A percentile compares a stretch with the other conserved stretches of the same genome.
These are phyloP conservation scores for Parapristionchus giblindavisi DNA, from an alignment of 2,888 invertebrate species.

Conservation along the genomic window DNA sequence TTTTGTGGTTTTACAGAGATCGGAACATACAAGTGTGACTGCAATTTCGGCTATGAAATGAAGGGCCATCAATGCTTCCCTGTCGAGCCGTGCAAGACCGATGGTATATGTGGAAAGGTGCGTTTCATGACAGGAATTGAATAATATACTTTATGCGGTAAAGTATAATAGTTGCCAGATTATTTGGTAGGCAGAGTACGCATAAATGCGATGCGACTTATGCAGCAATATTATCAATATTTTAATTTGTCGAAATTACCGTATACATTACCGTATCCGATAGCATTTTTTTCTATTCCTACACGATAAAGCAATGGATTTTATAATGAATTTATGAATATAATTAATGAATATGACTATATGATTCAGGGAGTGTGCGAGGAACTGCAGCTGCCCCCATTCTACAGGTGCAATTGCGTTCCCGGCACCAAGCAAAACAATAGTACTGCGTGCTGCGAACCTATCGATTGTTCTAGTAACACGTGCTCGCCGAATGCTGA, in stretches of 20 bases:
- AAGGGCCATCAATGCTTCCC: constrained; percentile 35
- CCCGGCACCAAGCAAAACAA: constrained; percentile 32
- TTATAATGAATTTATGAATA: too few relatives aligned
- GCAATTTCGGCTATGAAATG: constrained; percentile 30
- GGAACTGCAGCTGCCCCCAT: constrained; percentile 8
- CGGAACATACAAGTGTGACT: constrained; percentile 33
- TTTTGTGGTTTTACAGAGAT: constrained; percentile 30
- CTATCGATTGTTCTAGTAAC: neutral
- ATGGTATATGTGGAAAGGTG: constrained; percentile 35
- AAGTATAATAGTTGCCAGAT: too few relatives aligned
- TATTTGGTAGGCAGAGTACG: too few relatives aligned
- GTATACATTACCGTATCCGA: too few relatives aligned
- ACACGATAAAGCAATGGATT: too few relatives aligned
- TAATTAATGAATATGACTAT: too few relatives aligned
- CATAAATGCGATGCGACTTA: too few relatives aligned
- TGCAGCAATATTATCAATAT: neutral
- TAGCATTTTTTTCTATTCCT: too few relatives aligned
- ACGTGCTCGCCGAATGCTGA: constrained; percentile 21
- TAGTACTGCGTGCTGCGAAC: constrained; percentile 14
- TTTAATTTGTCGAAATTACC: too few relatives aligned
- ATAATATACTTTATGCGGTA: neutral
- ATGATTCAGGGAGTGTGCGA: constrained; percentile 34
- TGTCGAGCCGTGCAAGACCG: constrained; percentile 15
- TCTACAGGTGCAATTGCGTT: constrained; percentile 31
- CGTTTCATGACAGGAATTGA: too few relatives aligned